Evolutionary conservation across 2,113 vertebrate genomes (phyloP).

Genomic region (Pipra filicauda): DNA sequence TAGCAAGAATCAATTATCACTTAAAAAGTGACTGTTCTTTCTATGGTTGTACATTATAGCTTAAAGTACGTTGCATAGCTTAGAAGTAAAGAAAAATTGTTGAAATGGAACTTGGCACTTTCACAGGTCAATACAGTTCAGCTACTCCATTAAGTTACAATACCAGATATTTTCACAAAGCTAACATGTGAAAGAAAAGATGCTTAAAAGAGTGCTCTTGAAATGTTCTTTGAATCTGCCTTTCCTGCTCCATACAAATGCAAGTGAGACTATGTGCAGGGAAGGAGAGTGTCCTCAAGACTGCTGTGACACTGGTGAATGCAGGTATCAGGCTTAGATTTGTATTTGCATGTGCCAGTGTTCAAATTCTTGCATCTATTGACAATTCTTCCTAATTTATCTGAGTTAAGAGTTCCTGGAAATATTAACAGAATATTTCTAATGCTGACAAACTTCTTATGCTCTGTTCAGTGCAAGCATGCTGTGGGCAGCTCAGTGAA

Average conservation of each 20-base stretch:
- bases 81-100: neutral
- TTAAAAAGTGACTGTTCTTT: neutral
- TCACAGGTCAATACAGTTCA: neutral
- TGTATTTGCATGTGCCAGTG: neutral
- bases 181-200: neutral
- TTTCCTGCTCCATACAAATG: neutral
- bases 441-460: neutral
- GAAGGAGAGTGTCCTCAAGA: neutral
- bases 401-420: neutral
- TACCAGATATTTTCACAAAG: neutral
- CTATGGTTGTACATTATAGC: neutral
- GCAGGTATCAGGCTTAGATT: fast-evolving
- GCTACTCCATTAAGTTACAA: neutral
- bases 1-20: neutral
- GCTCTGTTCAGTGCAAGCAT: neutral
- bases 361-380: neutral
- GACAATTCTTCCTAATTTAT: neutral
- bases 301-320: neutral
- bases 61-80: neutral
- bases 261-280: neutral
- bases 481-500: neutral
- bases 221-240: neutral
- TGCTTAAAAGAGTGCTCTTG: neutral
- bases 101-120: neutral
- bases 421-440: neutral